Percentiles rank a stretch among this genome's conserved stretches.
Conservation (phyloP, 2,888 invertebrate genomes). For the Tinea trinotella region DNA sequence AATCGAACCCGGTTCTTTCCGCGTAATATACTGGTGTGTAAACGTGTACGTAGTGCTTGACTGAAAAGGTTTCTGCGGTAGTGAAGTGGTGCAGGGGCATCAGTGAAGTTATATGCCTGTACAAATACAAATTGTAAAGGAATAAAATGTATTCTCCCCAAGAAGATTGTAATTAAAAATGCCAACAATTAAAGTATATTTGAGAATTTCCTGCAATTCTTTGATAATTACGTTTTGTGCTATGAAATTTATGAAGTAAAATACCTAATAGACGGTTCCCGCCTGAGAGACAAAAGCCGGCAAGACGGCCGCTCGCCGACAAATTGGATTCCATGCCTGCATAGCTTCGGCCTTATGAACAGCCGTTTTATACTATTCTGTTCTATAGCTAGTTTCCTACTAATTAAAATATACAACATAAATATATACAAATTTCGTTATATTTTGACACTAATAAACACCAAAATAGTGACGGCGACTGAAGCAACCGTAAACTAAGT, state of each 20-base stretch:
- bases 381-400: no score
- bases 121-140: no score
- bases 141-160: neutral
- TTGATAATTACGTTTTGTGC: slow-evolving; percentile 36
- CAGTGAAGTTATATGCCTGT: no score
- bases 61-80: no score
- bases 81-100: no score
- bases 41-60: neutral
- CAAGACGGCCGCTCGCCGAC: slow-evolving; percentile 30
- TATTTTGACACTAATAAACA: no score
- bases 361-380: neutral
- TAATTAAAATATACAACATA: no score
- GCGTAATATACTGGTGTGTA: neutral
- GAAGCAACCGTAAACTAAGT: no score
- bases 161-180: neutral
- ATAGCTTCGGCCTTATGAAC: slow-evolving; percentile 21
- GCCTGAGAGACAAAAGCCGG: slow-evolving; percentile 30
- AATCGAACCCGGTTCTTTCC: neutral
- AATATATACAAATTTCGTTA: no score
- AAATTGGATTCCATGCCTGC: slow-evolving; percentile 48
- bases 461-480: no score
- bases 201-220: neutral
- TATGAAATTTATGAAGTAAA: slow-evolving; percentile 50
- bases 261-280: slow-evolving; percentile 30
- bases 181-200: neutral